These are phyloP conservation scores for Steinernema khuongi DNA, from an alignment of 1,140 invertebrate genomes.

Conservation along the genomic window DNA sequence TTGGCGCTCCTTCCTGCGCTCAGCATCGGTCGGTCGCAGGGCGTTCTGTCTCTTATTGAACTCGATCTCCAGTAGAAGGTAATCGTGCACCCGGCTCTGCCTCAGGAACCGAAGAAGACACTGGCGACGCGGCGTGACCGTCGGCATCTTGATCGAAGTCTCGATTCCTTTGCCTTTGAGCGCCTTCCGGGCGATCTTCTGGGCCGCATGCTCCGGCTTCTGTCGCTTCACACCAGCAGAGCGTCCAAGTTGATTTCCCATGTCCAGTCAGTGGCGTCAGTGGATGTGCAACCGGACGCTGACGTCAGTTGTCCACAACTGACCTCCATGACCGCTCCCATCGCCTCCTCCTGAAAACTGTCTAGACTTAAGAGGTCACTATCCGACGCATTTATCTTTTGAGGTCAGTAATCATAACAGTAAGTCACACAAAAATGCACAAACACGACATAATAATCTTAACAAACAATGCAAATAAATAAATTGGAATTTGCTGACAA, in stretches of 20 bases:
- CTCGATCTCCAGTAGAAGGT: slow-evolving; percentile 41
- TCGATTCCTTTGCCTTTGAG: slow-evolving; percentile 30
- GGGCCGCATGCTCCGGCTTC: slow-evolving; percentile 42
- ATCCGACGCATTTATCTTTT: too few species aligned
- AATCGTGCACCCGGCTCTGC: slow-evolving; percentile 44
- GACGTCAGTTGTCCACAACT: too few species aligned
- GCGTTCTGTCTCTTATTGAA: slow-evolving; percentile 35
- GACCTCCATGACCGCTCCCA: too few species aligned
- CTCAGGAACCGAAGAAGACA: slow-evolving; percentile 45
- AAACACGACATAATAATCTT: too few species aligned
- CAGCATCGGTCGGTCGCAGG: slow-evolving; percentile 16
- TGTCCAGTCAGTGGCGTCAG: neutral
- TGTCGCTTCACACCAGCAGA: slow-evolving; percentile 17
- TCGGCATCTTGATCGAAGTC: slow-evolving; percentile 38
- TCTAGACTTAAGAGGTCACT: too few species aligned
- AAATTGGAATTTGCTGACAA: too few species aligned
- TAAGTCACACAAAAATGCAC: too few species aligned
- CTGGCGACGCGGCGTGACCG: slow-evolving; percentile 35
- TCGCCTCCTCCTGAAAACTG: too few species aligned
- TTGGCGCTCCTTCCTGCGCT: slow-evolving; percentile 30
- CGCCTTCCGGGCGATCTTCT: slow-evolving; percentile 41
- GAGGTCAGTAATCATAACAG: too few species aligned
- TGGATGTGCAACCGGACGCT: neutral
- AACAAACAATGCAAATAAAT: too few species aligned
- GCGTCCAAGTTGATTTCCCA: neutral